Percentiles rank a stretch among this genome's conserved stretches.
Conservation (phyloP, 2,797 vertebrate genomes). For the Peromyscus nudipes region DNA sequence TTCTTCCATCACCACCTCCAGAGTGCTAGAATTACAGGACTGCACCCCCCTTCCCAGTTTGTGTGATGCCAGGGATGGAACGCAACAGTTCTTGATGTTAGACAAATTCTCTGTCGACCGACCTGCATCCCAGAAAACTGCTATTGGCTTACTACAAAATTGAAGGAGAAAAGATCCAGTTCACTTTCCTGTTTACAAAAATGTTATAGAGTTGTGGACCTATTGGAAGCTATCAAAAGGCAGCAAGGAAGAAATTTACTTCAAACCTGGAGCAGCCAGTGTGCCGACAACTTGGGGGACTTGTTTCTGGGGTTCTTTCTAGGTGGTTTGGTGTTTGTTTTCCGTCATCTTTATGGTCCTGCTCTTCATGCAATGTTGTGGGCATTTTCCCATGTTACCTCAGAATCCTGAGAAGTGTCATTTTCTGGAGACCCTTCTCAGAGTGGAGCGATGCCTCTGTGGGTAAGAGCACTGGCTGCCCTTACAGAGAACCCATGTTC, state of each 20-base stretch:
- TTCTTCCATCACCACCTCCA: not conserved
- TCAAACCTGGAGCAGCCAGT: not conserved
- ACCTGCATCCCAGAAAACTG: not conserved
- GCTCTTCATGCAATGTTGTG: not conserved
- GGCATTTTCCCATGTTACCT: not conserved
- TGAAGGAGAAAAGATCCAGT: not conserved
- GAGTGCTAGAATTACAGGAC: not conserved
- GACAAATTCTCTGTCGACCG: not conserved
- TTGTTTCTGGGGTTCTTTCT: not conserved
- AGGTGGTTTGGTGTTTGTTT: not conserved
- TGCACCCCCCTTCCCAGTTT: not conserved
- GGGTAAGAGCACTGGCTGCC: not conserved
- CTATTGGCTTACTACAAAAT: not conserved
- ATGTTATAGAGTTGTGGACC: not conserved
- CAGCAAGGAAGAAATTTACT: not conserved
- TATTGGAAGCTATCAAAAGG: constrained; percentile 2
- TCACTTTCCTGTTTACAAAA: constrained; percentile 14
- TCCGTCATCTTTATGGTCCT: not conserved
- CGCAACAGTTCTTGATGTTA: not conserved
- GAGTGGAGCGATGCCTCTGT: not conserved
- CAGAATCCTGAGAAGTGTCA: not conserved
- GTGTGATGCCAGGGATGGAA: not conserved
- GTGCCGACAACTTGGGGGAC: not conserved
- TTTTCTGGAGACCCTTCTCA: not conserved
- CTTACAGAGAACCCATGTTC: not conserved